Conservation (phyloP, 2,888 invertebrate genomes). For the Sarcophaga rosellei region DNA sequence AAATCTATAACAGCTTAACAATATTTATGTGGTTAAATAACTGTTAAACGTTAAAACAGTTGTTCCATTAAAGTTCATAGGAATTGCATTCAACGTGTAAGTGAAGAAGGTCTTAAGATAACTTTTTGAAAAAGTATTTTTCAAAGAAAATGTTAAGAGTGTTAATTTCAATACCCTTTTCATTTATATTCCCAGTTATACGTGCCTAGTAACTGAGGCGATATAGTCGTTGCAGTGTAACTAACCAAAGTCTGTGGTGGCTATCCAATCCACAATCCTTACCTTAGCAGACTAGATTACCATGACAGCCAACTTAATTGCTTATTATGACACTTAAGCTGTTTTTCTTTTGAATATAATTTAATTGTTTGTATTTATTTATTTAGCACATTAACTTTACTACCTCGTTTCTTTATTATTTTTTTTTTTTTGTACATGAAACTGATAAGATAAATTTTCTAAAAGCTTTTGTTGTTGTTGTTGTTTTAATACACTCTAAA, state of each 20-base stretch:
- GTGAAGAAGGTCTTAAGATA: neutral
- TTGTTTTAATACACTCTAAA: neutral
- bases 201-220: no score
- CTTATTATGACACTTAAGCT: neutral
- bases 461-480: neutral
- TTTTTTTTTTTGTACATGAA: neutral
- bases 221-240: no score
- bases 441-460: constrained; percentile 47
- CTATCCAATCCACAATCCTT: no score
- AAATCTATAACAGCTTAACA: neutral
- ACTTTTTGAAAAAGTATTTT: no score
- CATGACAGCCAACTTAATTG: no score
- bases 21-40: neutral
- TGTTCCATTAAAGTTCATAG: neutral
- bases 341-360: neutral
- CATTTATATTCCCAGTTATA: no score
- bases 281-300: no score
- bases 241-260: no score
- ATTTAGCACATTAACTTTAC: constrained; percentile 36
- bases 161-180: neutral
- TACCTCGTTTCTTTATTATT: constrained; percentile 16
- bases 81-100: neutral
- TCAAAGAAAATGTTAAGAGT: no score
- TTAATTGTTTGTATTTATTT: neutral
- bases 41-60: neutral